phyloP scores from a whole-genome alignment of 2,888 invertebrate species.

The Entomobrya multifasciata region DNA sequence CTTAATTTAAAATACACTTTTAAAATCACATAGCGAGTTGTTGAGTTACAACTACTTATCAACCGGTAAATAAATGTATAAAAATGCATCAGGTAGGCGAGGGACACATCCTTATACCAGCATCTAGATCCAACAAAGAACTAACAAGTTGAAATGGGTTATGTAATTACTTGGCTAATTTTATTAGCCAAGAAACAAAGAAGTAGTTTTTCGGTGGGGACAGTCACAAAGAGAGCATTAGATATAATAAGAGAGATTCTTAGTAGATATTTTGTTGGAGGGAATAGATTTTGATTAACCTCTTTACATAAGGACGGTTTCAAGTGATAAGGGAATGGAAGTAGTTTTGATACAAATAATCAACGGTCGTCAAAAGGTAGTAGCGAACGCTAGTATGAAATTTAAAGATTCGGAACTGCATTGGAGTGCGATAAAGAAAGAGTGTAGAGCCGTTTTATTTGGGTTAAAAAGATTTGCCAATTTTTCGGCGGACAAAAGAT shows the following conservation, averaged over 20 bases:
- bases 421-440: slow-evolving; percentile 37
- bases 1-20: too few relatives aligned
- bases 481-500: slow-evolving; percentile 38
- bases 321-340: slow-evolving; percentile 53
- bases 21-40: too few relatives aligned
- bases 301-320: slow-evolving; percentile 52
- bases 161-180: slow-evolving; percentile 77
- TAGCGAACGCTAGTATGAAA: slow-evolving; percentile 44
- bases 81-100: too few relatives aligned
- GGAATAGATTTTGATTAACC: slow-evolving; percentile 53
- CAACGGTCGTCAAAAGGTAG: slow-evolving; percentile 30
- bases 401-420: slow-evolving; percentile 35
- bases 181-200: slow-evolving; percentile 67
- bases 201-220: slow-evolving; percentile 34
- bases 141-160: slow-evolving; percentile 77
- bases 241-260: too few relatives aligned
- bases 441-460: slow-evolving; percentile 43
- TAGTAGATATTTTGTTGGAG: too few relatives aligned
- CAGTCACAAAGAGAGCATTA: slow-evolving; percentile 42
- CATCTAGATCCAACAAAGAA: slow-evolving; percentile 56
- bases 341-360: slow-evolving; percentile 38
- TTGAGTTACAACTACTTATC: too few relatives aligned
- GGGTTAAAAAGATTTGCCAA: slow-evolving; percentile 21
- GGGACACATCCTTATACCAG: too few relatives aligned
- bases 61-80: too few relatives aligned